Evolutionary conservation across 1,140 invertebrate genomes (phyloP).

Genomic region (Apis laboriosa): DNA sequence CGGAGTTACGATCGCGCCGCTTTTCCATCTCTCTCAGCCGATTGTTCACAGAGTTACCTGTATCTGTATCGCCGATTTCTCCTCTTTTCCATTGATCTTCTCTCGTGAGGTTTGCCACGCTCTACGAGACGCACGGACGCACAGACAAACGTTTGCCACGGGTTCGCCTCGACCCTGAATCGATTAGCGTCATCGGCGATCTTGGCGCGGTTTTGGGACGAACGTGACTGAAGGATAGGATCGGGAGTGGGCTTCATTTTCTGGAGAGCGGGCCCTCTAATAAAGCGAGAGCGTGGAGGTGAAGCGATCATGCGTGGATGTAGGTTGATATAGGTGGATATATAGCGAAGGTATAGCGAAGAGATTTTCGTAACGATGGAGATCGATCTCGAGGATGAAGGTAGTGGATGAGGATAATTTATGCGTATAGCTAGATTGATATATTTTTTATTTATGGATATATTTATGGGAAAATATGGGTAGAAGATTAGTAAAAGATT

Average conservation of each 20-base stretch:
- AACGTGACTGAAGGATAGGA: background rate
- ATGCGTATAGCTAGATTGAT: no score
- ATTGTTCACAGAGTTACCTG: background rate
- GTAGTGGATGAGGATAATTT: no score
- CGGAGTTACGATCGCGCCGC: constrained; percentile 14
- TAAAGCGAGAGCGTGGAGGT: background rate
- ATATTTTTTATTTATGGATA: no score
- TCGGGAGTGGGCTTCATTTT: background rate
- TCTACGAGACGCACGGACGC: background rate
- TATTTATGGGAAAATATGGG: no score
- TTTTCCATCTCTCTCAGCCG: constrained; percentile 13
- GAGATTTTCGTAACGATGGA: background rate
- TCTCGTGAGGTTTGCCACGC: no score
- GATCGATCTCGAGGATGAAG: background rate
- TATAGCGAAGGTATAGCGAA: background rate
- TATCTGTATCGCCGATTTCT: background rate
- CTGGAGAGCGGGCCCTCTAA: background rate
- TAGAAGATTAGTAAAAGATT: no score
- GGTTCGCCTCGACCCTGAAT: constrained; percentile 45
- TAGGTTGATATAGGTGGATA: background rate
- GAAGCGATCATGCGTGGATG: background rate
- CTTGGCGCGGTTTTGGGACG: no score
- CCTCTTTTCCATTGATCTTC: constrained; percentile 26
- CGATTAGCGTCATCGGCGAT: constrained; percentile 31
- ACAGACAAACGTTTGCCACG: background rate